Evolutionary conservation across 1,140 invertebrate species (phyloP), one percentile per base, ranked within the genome.

Genomic region (Aphis craccivora): DNA sequence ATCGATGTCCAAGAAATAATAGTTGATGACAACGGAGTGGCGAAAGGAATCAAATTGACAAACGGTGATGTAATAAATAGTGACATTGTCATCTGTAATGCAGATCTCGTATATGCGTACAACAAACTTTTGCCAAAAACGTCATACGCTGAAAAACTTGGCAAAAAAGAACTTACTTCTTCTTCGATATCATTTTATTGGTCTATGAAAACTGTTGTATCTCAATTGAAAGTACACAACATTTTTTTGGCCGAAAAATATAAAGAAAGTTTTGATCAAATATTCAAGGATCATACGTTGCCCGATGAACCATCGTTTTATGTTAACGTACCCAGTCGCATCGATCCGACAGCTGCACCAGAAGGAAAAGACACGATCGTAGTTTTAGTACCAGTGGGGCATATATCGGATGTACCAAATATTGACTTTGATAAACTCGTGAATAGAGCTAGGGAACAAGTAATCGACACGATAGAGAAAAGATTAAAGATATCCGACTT

Each of bases 51-150:
- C 5, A 93, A 86, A 84, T 9, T 93, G 25, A 14, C 5, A 30
- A 93, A 84, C 22, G 91, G 91, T 22, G 91, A 84, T n/a, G 81
- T 93, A 20, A 14, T 93, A 6, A 84, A 93, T 51, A 86, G 91
- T 30, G 91, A 93, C 14, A 86, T 93, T 53, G 91, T 93, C 14
- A 93, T 93, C 60, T 93, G 91, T 43, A 93, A 93, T 43, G 91
- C 91, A 20, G 91, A 93, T 55, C 81, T 93, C 23, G 11, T 93
- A 30, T 93, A 93, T n/a, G 91, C 91, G 48, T 93, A 93, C 81
- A 93, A 93, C 35, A 93, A 93, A 30, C 81, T 93, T 20, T 40
- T 93, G n/a, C 91, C 91, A 37, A 92, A 92, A 53, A 92, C 91
- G 0, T 37, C 43, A 4, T 92, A 92, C n/a, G 91, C 91, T 40